phyloP scores from a whole-genome alignment of 2,888 invertebrate species.

The Epinotia brunnichana region DNA sequence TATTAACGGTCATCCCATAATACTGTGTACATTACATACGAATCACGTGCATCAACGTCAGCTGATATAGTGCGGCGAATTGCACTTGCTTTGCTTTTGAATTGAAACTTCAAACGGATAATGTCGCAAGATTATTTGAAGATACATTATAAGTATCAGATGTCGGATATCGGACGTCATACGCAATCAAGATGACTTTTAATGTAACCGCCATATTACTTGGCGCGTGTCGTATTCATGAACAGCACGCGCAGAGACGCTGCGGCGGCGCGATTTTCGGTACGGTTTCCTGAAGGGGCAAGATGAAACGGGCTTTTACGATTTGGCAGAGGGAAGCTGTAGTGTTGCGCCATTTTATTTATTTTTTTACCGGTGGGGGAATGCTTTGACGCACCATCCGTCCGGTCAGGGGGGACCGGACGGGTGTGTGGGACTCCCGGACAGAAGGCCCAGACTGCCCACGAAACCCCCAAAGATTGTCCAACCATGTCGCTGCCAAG shows the following conservation, averaged over 20 bases:
- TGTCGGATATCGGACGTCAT: not conserved
- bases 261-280: not conserved
- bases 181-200: not conserved
- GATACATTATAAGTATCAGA: not conserved
- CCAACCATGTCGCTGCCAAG: too few species aligned
- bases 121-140: not conserved
- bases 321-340: too few species aligned
- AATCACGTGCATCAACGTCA: too few species aligned
- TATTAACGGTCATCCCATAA: not conserved
- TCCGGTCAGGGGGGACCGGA: too few species aligned
- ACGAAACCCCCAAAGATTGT: too few species aligned
- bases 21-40: too few species aligned
- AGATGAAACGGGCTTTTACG: slow-evolving; percentile 36
- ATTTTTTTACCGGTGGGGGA: too few species aligned
- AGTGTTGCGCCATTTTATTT: too few species aligned
- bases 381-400: too few species aligned
- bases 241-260: too few species aligned
- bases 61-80: not conserved
- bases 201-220: not conserved
- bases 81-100: not conserved
- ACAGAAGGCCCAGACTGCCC: too few species aligned
- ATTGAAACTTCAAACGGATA: not conserved
- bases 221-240: not conserved
- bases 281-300: slow-evolving; percentile 16
- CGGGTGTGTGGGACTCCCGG: too few species aligned